Base-by-base conservation (phyloP, 2,113 vertebrate species). In the Melanocharis versteri region DNA sequence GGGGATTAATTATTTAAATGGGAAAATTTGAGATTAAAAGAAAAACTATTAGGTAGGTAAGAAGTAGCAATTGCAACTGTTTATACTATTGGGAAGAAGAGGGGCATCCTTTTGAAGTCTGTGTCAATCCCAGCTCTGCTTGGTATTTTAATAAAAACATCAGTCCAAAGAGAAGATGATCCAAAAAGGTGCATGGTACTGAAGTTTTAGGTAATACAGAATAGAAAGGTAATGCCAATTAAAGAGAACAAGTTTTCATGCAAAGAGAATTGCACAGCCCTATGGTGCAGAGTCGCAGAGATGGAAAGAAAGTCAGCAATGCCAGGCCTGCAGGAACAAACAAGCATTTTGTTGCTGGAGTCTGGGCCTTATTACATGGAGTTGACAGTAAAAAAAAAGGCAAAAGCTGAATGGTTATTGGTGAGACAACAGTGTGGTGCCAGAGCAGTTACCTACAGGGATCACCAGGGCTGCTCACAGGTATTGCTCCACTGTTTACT, bases 1-100 rank as follows among this genome's bases (percentile, higher is more conserved):
- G 83, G 44, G 83, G 35, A 92, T 85, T 82, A 91, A 91, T 87
- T 78, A 91, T 82, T 87, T 39, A 92, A 82, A 65, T 39, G 33
- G 62, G 35, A 51, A 91, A 94, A 87, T n/a, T 11, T 10, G 50
- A 90, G 64, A 83, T 91, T 37, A 75, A 78, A 93, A 87, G 17
- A 93, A 78, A 70, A 91, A 51, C 31, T 83, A 7, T 81, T 82
- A 78, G 33, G 28, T 66, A 81, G 31, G 37, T 40, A 61, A 87
- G 31, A 91, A 72, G 19, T 72, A 54, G 14, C 33, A 27, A 78
- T 66, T 87, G 26, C 26, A 78, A 45, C 11, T 77, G 14, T 70
- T 89, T 65, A 51, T 79, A 35, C 14, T 50, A 14, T 0, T 42
- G 23, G 31, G 44, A 62, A 71, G 53, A 66, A 78, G 62, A 78